phyloP scores from a whole-genome alignment of 92 coral and sea anemone genomes.

The Phymanthus crucifer region DNA sequence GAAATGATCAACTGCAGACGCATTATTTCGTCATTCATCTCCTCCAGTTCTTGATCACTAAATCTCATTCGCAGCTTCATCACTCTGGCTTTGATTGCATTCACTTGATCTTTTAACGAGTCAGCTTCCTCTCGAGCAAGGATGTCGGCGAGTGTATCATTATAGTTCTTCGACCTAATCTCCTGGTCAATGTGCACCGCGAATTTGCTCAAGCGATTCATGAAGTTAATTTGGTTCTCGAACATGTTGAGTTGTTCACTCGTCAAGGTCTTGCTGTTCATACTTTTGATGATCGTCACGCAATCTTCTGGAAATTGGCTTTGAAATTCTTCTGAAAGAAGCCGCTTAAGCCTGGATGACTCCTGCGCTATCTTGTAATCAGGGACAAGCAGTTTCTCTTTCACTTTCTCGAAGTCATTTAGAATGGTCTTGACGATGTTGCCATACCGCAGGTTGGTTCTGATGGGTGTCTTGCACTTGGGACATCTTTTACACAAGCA shows the following conservation, averaged over 20 bases:
- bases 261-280: slow-evolving; percentile 31
- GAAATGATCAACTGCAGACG: slow-evolving; percentile 56
- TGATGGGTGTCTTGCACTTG: slow-evolving; percentile 68
- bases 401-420: slow-evolving; percentile 77
- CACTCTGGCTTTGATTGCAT: slow-evolving; percentile 40
- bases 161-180: neutral
- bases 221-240: slow-evolving; percentile 78
- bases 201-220: slow-evolving; percentile 51
- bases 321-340: slow-evolving; percentile 8
- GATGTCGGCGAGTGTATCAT: neutral
- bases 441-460: slow-evolving; percentile 89
- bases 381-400: slow-evolving; percentile 49
- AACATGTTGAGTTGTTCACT: slow-evolving; percentile 59
- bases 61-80: slow-evolving; percentile 59
- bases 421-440: slow-evolving; percentile 82
- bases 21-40: slow-evolving; percentile 69
- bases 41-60: slow-evolving; percentile 83
- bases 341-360: slow-evolving; percentile 40
- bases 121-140: neutral
- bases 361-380: neutral
- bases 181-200: neutral
- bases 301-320: slow-evolving; percentile 27
- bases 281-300: neutral
- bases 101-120: slow-evolving; percentile 3
- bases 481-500: slow-evolving; percentile 61